phyloP scores from a whole-genome alignment of 2,888 invertebrate species.

The Torymus auratus region DNA sequence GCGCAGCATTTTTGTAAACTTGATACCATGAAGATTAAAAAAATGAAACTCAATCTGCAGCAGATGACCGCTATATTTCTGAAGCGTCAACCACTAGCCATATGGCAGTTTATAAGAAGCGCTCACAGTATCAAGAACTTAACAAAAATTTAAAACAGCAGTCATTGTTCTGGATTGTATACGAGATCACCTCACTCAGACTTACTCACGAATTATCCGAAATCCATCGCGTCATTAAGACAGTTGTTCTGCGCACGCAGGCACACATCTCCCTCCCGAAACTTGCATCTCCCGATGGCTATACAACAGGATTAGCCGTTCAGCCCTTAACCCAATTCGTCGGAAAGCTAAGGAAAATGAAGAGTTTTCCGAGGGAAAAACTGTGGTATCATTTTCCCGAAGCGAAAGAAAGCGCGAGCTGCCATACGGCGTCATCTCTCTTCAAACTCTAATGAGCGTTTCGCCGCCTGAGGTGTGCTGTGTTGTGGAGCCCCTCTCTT shows the following conservation, averaged over 20 bases:
- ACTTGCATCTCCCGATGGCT: background rate
- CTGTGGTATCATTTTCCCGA: constrained; percentile 47
- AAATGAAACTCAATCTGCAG: no score
- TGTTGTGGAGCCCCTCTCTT: no score
- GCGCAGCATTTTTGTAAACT: background rate
- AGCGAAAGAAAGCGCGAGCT: constrained; percentile 4
- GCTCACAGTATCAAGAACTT: background rate
- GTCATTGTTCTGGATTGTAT: background rate
- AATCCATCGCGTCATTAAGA: constrained; percentile 6
- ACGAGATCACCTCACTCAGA: background rate
- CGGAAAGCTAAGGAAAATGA: constrained; percentile 2
- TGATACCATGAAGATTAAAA: no score
- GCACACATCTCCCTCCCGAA: background rate
- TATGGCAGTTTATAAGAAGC: background rate
- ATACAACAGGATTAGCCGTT: constrained; percentile 12
- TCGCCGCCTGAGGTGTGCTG: no score
- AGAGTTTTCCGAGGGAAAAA: constrained; percentile 28
- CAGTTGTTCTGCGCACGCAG: no score
- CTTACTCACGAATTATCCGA: background rate
- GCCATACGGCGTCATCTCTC: constrained; percentile 34
- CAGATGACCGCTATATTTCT: no score
- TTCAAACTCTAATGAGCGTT: constrained; percentile 44
- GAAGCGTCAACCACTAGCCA: background rate
- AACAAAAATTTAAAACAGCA: background rate
- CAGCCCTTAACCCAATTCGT: background rate